Conservation (phyloP, 1,140 invertebrate genomes). For the Achatina immaculata region DNA sequence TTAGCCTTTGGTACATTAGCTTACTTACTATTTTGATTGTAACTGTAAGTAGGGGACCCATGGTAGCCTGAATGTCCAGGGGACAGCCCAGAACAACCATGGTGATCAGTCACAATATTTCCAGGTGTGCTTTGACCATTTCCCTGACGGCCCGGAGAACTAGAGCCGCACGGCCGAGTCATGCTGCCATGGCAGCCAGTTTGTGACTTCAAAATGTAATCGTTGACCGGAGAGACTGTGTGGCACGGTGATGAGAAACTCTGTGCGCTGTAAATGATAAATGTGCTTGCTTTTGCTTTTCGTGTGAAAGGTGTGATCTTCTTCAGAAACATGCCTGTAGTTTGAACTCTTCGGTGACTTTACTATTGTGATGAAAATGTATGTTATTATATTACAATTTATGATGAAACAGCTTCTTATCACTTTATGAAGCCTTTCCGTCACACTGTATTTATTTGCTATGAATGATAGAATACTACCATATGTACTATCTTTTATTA, state of each 20-base stretch:
- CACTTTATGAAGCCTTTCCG: no score
- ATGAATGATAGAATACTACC: no score
- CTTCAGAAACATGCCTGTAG: no score
- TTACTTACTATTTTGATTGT: neutral
- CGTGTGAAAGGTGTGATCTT: no score
- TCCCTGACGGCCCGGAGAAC: neutral
- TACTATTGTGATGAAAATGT: no score
- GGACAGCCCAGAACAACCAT: neutral
- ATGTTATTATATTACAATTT: no score
- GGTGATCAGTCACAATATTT: neutral
- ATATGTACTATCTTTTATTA: no score
- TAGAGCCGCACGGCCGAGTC: neutral
- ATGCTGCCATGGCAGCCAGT: neutral
- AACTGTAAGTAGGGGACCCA: neutral
- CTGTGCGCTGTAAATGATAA: neutral
- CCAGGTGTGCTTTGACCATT: neutral
- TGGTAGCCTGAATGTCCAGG: neutral
- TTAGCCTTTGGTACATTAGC: no score
- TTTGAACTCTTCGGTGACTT: no score
- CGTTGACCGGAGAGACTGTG: neutral
- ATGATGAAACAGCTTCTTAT: no score
- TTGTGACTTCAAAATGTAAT: neutral
- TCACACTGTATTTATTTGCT: no score
- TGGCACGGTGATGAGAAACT: neutral
- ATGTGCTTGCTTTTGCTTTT: no score